Percentiles rank a stretch among this genome's conserved stretches.
These are phyloP conservation scores for Trichogramma pretiosum DNA, from an alignment of 1,140 invertebrate species.

Conservation along the genomic window DNA sequence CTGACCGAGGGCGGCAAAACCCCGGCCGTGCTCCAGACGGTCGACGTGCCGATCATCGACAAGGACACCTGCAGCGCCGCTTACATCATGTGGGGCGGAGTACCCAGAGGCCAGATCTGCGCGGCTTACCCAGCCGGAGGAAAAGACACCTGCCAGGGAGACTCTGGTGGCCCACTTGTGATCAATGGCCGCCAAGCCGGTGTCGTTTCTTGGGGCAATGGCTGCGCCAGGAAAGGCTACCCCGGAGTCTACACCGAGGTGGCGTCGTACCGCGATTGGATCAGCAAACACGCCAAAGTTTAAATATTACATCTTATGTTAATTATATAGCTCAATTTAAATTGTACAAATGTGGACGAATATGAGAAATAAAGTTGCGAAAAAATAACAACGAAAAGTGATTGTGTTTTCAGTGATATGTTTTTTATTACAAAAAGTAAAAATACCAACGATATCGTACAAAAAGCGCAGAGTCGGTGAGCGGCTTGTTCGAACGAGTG, in stretches of 20 bases:
- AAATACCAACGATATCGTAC: conserved; percentile 16
- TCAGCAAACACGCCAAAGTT: conserved; percentile 16
- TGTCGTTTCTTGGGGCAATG: conserved; percentile 51
- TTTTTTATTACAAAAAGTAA: no score
- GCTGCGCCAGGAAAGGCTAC: conserved; percentile 41
- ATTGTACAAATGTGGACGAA: no score
- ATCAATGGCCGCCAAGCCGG: conserved; percentile 37
- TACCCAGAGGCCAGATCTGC: conserved; percentile 38
- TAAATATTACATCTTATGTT: no score
- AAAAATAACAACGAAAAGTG: no score
- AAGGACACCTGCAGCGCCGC: conserved; percentile 19
- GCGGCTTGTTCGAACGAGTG: no score
- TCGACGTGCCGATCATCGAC: conserved; percentile 22
- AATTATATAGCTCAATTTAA: no score
- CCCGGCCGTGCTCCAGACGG: conserved; percentile 16
- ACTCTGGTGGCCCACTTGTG: conserved; percentile 37
- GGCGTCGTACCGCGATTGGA: conserved; percentile 36
- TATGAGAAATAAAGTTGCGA: no score
- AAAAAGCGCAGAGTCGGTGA: conserved; percentile 18
- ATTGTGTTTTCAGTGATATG: no score
- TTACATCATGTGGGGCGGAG: conserved; percentile 12
- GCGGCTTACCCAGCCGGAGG: conserved; percentile 40
- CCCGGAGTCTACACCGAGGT: conserved; percentile 49
- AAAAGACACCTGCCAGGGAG: conserved; percentile 45
- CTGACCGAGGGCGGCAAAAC: conserved; percentile 1